Conservation (phyloP, 2,888 invertebrate species). For the Cerastoderma edule region DNA sequence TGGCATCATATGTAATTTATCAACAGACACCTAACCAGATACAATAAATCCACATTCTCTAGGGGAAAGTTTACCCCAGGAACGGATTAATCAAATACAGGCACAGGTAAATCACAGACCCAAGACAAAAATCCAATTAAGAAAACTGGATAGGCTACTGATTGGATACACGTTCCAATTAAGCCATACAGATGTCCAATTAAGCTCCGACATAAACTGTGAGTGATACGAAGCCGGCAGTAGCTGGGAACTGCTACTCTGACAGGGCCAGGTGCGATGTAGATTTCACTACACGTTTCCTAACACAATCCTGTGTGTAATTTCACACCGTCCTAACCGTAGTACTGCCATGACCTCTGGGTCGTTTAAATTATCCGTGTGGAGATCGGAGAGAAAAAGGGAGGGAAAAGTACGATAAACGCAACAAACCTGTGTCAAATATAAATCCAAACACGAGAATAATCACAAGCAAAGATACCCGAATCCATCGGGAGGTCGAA, state of each 20-base stretch:
- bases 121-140: slow-evolving; percentile 8
- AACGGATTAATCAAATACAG: too few relatives aligned
- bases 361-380: neutral
- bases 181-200: slow-evolving; percentile 15
- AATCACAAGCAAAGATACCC: slow-evolving; percentile 36
- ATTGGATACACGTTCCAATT: slow-evolving; percentile 16
- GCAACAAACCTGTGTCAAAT: slow-evolving; percentile 33
- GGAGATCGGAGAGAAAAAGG: neutral
- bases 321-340: neutral
- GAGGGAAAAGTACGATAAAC: too few relatives aligned
- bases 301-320: slow-evolving; percentile 11
- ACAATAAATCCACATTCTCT: too few relatives aligned
- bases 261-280: slow-evolving; percentile 31
- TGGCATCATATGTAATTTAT: too few relatives aligned
- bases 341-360: slow-evolving; percentile 7
- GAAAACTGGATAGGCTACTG: neutral
- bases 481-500: slow-evolving; percentile 41
- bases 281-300: slow-evolving; percentile 14
- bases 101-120: too few relatives aligned
- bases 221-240: slow-evolving; percentile 3
- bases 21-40: too few relatives aligned
- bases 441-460: slow-evolving; percentile 24
- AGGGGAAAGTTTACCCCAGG: too few relatives aligned
- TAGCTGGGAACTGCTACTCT: neutral
- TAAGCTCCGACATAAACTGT: slow-evolving; percentile 2